Percentiles rank a stretch among this genome's conserved stretches.
phyloP scores from a whole-genome alignment of 1,140 invertebrate genomes.

The Phortica variegata region DNA sequence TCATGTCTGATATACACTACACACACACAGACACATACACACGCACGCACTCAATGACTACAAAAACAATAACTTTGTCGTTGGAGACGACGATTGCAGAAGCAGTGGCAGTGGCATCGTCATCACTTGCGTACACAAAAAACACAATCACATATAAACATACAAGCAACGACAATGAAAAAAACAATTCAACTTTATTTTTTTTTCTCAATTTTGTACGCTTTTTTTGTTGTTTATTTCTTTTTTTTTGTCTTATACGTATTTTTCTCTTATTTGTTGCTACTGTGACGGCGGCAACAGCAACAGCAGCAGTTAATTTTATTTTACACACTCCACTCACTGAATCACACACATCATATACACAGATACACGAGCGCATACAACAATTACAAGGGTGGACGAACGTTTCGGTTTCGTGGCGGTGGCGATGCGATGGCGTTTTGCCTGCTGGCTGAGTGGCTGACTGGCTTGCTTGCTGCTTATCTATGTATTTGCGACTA shows the following conservation, averaged over 20 bases:
- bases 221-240: constrained; percentile 15
- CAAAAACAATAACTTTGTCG: no score
- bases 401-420: no score
- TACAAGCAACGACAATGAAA: constrained; percentile 22
- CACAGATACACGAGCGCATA: constrained; percentile 12
- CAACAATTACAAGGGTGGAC: constrained; percentile 45
- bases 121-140: no score
- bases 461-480: no score
- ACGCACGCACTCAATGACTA: constrained; percentile 8
- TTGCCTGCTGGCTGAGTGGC: no score
- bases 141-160: constrained; percentile 7
- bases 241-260: constrained; percentile 41
- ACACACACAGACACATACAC: background rate
- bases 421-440: no score
- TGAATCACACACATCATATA: constrained; percentile 13
- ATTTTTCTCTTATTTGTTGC: constrained; percentile 39
- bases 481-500: no score
- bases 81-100: no score
- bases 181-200: constrained; percentile 6
- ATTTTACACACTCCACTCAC: constrained; percentile 19
- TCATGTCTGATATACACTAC: no score
- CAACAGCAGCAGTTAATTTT: constrained; percentile 5
- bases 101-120: no score
- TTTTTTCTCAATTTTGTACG: constrained; percentile 20
- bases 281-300: constrained; percentile 13